Conservation (phyloP, 2,113 vertebrate species). For the Microtus ochrogaster region DNA sequence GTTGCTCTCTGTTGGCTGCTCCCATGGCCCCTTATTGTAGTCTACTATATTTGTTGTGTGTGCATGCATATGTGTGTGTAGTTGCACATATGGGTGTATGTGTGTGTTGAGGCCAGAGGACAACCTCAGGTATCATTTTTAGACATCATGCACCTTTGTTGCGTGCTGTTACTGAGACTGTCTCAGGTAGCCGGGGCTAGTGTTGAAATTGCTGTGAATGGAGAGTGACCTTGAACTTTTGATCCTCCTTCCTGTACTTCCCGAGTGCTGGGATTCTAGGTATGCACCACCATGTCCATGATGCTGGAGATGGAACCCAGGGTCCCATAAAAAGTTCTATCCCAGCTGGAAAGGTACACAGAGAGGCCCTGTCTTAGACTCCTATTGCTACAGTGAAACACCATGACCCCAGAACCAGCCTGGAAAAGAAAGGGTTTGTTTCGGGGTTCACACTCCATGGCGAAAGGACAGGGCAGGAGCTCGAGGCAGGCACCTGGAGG, state of each 20-base stretch:
- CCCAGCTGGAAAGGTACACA: background rate
- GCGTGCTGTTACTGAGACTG: background rate
- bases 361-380: background rate
- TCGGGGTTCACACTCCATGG: background rate
- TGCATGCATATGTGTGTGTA: background rate
- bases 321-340: background rate
- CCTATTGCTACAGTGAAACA: background rate
- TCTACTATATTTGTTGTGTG: background rate
- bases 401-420: background rate
- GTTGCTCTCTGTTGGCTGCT: background rate
- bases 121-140: background rate
- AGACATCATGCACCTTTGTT: no score
- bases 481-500: background rate
- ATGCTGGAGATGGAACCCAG: background rate
- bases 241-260: background rate
- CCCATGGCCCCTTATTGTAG: accelerated
- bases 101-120: background rate
- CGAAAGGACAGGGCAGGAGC: background rate
- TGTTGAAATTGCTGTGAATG: background rate
- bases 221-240: background rate
- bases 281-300: background rate
- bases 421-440: background rate
- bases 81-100: background rate
- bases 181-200: background rate
- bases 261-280: background rate